phyloP scores from a whole-genome alignment of 1,140 invertebrate species.

The Drosophila grimshawi region DNA sequence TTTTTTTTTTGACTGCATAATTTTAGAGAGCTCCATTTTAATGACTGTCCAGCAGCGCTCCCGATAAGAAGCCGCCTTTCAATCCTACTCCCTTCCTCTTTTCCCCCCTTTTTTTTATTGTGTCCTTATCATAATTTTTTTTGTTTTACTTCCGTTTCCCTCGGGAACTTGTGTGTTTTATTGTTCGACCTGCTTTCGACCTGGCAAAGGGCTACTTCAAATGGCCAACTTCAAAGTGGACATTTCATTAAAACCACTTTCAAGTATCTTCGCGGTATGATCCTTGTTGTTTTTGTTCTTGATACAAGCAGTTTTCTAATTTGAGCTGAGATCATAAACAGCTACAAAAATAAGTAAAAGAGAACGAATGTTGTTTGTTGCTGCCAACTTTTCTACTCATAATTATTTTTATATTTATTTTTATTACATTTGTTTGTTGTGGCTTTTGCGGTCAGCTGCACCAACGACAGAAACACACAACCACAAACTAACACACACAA shows the following conservation, averaged over 20 bases:
- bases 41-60: conserved; percentile 58
- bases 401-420: conserved; percentile 68
- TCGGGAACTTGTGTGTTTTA: conserved; percentile 45
- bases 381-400: conserved; percentile 59
- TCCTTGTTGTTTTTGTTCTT: conserved; percentile 22
- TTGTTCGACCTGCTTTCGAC: conserved; percentile 21
- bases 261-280: conserved; percentile 15
- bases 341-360: conserved; percentile 18
- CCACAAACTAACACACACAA: conserved; percentile 14
- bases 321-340: conserved; percentile 39
- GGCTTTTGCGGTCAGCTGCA: conserved; percentile 57
- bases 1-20: conserved; percentile 53
- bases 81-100: conserved; percentile 8
- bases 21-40: conserved; percentile 63
- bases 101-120: not conserved
- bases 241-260: conserved; percentile 69
- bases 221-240: conserved; percentile 68
- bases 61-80: conserved; percentile 3
- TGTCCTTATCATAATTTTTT: conserved; percentile 73
- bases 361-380: conserved; percentile 23
- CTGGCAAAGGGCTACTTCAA: conserved; percentile 26
- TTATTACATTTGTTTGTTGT: conserved; percentile 67
- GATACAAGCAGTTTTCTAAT: conserved; percentile 53
- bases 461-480: conserved; percentile 8
- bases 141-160: conserved; percentile 64